A percentile compares a stretch with the other conserved stretches of the same genome.
Evolutionary conservation across 2,888 invertebrate species (phyloP).

Genomic region (Cremastinae sp.): DNA sequence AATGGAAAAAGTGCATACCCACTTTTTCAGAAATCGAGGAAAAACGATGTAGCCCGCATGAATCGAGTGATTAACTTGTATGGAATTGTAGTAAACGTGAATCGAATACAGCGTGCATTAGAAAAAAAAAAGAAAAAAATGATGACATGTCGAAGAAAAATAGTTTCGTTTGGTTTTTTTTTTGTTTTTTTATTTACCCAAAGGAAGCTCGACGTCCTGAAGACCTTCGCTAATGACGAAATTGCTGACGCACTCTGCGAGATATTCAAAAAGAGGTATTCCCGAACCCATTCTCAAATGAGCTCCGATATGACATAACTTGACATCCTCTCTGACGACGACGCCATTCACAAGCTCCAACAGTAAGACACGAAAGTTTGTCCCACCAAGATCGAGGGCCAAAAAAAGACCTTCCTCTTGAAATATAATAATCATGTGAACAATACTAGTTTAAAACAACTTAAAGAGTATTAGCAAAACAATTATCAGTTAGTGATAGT

Average conservation of each 20-base stretch:
- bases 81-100: no score
- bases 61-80: no score
- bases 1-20: no score
- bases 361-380: conserved; percentile 89
- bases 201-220: conserved; percentile 83
- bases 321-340: conserved; percentile 83
- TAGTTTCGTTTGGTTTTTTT: no score
- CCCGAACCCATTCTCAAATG: conserved; percentile 85
- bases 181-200: conserved; percentile 82
- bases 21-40: no score
- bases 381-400: conserved; percentile 91
- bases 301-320: conserved; percentile 85
- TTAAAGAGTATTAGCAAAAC: not conserved
- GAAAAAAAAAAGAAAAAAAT: no score
- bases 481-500: no score
- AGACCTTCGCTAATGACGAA: conserved; percentile 85
- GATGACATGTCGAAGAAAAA: not conserved
- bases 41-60: no score
- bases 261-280: conserved; percentile 86
- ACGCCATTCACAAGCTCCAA: conserved; percentile 84
- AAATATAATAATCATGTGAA: conserved; percentile 48
- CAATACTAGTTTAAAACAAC: not conserved
- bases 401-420: conserved; percentile 87
- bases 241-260: conserved; percentile 88
- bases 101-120: no score